Conservation (phyloP, 2,797 vertebrate species). For the Gymnodraco acuticeps region DNA sequence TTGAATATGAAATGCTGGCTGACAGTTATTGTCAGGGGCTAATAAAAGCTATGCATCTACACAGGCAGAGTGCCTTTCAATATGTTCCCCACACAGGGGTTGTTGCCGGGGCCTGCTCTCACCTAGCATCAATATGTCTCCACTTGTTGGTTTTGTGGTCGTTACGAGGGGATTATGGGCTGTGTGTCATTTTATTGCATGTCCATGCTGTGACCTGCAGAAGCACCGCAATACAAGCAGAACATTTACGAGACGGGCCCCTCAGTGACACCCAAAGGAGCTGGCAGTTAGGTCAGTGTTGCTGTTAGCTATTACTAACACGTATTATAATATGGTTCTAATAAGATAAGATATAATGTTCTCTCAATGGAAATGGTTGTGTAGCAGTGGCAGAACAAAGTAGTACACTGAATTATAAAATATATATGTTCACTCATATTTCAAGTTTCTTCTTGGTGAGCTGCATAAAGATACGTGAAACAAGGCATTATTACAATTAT, state of each 20-base stretch:
- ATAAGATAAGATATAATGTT: background rate
- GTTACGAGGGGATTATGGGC: background rate
- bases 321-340: background rate
- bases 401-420: background rate
- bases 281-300: background rate
- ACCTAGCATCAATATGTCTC: constrained; percentile 5
- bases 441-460: no score
- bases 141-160: constrained; percentile 12
- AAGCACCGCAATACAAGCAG: background rate
- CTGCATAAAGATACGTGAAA: no score
- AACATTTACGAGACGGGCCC: rapidly evolving
- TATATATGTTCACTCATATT: no score
- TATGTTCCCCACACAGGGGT: constrained; percentile 32
- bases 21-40: constrained; percentile 74
- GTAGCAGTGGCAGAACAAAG: background rate
- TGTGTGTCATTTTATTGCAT: background rate
- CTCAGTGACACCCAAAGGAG: background rate
- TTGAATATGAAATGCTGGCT: constrained; percentile 75
- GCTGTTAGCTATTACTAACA: constrained; percentile 20
- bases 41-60: constrained; percentile 72
- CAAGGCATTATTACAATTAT: no score
- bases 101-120: constrained; percentile 9
- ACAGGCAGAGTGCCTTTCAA: constrained; percentile 32
- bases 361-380: background rate
- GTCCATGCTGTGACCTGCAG: constrained; percentile 15